These are phyloP conservation scores for Cephalopholis sonnerati DNA, from an alignment of 2,113 vertebrate genomes.

Conservation along the genomic window DNA sequence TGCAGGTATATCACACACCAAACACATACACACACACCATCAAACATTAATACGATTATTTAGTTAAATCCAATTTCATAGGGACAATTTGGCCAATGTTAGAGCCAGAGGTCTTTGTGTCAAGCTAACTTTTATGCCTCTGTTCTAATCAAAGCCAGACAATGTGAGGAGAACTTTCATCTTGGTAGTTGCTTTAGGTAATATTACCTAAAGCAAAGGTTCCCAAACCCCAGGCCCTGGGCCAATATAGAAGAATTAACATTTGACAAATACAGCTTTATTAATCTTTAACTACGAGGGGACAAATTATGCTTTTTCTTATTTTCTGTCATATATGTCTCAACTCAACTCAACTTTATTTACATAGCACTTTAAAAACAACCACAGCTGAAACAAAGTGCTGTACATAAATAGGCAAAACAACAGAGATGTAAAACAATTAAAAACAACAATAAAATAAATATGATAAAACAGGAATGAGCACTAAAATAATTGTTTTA, in stretches of 20 bases:
- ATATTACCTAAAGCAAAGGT: not conserved
- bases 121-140: not conserved
- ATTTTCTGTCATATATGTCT: too few relatives aligned
- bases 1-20: slow-evolving; percentile 66
- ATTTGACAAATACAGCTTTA: not conserved
- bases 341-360: too few relatives aligned
- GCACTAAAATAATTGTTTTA: too few relatives aligned
- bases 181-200: not conserved
- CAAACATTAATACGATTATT: not conserved
- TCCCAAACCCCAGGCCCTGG: not conserved
- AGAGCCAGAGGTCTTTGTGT: not conserved
- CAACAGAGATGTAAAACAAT: too few relatives aligned
- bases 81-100: not conserved
- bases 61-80: not conserved
- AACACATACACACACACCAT: too few relatives aligned
- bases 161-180: not conserved
- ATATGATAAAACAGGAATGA: too few relatives aligned
- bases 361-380: too few relatives aligned
- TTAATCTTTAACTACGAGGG: too few relatives aligned
- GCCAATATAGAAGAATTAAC: not conserved
- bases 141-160: not conserved
- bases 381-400: too few relatives aligned
- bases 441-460: too few relatives aligned
- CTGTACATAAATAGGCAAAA: too few relatives aligned
- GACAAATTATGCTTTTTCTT: too few relatives aligned